Base-by-base conservation (phyloP, 2,888 invertebrate genomes). In the Prosapia bicincta region DNA sequence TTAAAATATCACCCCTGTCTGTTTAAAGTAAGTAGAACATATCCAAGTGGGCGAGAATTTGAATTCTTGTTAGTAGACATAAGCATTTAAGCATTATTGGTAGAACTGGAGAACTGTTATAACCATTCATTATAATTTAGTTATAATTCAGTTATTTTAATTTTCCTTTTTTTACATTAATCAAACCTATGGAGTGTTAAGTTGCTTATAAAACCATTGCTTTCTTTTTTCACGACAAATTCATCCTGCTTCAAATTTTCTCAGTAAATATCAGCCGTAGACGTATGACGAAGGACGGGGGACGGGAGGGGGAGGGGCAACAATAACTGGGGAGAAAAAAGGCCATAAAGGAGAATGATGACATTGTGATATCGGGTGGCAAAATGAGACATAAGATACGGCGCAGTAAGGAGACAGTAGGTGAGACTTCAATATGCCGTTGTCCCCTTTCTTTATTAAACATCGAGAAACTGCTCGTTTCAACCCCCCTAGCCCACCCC, bases 301-400 rank as follows among this genome's bases (percentile, higher is more conserved):
- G 54, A 5, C 20, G 20, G 3, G 20, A 20, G 30, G 30, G n/a
- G 9, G 13, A 20, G 54, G 54, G 20, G 54, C 13, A 54, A 67
- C 67, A 67, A 28, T 30, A 69, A 28, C 26, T 5, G 26, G 20
- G 23, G 32, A 15, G 26, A 28, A 23, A 30, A 69, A 23, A 1
- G 69, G 32, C 69, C 13, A 23, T 26, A 30, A 32, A 69, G 30
- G 28, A 32, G 69, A 28, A 28, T 69, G 69, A 69, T 28, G 69
- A 69, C 28, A 32, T 30, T 69, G 69, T 28, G 69, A 69, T 69
- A 69, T 30, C 28, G 69, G 26, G 69, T 24, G 69, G 69, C 69
- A 30, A 69, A 69, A 69, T 69, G 69, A 69, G 32, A 30, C 28
- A n/a, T 24, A 32, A 69, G 69, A 69, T 69, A 69, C 10, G 69